Percentiles rank a stretch among this genome's conserved stretches.
Evolutionary conservation across 2,797 vertebrate species (phyloP).

Genomic region (Semotilus atromaculatus): DNA sequence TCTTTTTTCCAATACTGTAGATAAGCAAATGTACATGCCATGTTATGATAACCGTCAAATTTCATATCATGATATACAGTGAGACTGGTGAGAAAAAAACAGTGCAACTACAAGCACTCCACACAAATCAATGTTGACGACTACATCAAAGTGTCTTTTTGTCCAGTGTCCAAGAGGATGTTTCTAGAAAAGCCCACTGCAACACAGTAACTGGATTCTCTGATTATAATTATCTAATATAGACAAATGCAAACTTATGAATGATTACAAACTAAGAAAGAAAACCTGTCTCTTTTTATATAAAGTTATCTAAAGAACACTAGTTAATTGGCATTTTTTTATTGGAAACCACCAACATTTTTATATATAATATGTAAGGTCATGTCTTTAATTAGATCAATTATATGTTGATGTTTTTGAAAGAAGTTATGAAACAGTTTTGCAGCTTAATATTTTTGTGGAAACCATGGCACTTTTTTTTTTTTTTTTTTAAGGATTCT

Average conservation of each 20-base stretch:
- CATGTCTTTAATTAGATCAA: background rate
- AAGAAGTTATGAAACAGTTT: too few relatives aligned
- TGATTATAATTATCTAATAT: background rate
- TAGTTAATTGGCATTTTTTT: background rate
- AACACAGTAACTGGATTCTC: background rate
- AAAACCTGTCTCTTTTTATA: background rate
- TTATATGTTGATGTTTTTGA: background rate
- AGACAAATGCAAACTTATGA: background rate
- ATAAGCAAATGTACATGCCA: background rate
- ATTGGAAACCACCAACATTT: background rate
- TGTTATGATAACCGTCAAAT: background rate
- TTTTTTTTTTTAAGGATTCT: background rate
- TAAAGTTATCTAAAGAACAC: background rate
- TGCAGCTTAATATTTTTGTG: too few relatives aligned
- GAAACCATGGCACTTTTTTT: background rate
- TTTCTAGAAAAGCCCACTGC: background rate
- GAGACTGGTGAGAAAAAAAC: background rate
- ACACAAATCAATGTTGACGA: background rate
- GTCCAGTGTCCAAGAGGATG: background rate
- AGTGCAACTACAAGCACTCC: background rate
- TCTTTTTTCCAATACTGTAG: background rate
- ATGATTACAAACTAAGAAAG: background rate
- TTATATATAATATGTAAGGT: background rate
- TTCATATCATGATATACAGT: background rate
- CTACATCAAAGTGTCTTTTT: background rate